A percentile compares a stretch with the other conserved stretches of the same genome.
phyloP scores from a whole-genome alignment of 2,888 invertebrate species.

The Stratiomys singularior region DNA sequence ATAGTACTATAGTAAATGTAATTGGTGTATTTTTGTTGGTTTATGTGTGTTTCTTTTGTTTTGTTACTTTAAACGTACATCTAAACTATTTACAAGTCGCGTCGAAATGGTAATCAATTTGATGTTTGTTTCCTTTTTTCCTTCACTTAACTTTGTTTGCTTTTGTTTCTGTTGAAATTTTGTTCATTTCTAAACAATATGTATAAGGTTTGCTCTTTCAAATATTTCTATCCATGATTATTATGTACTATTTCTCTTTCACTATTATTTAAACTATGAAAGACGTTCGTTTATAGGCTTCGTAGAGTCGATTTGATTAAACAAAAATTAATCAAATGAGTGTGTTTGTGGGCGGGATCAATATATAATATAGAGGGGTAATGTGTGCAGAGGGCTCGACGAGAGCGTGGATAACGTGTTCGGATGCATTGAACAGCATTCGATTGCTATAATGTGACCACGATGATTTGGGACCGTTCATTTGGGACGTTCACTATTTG shows the following conservation, averaged over 20 bases:
- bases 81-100: conserved; percentile 43
- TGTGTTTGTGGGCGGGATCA: conserved; percentile 35
- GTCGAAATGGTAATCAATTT: conserved; percentile 45
- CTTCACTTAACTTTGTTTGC: conserved; percentile 7
- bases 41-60: conserved; percentile 17
- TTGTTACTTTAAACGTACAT: conserved; percentile 21
- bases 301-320: conserved; percentile 40
- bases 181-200: conserved; percentile 35
- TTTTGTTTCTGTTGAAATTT: neutral
- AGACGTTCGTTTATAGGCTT: conserved; percentile 21
- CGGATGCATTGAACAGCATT: neutral
- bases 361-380: conserved; percentile 16
- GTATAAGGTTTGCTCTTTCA: conserved; percentile 2
- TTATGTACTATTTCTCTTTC: conserved; percentile 23
- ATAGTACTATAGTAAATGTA: conserved; percentile 25
- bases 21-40: conserved; percentile 42
- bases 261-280: conserved; percentile 28
- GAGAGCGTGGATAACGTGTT: neutral
- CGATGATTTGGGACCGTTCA: neutral
- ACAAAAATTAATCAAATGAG: conserved; percentile 46
- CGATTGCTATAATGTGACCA: neutral
- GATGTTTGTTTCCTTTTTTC: neutral
- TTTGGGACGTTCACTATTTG: neutral
- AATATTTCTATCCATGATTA: conserved; percentile 16
- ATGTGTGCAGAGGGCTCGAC: conserved; percentile 32